Conservation (phyloP, 2,888 invertebrate genomes). For the Coelogynopora nodosa region DNA sequence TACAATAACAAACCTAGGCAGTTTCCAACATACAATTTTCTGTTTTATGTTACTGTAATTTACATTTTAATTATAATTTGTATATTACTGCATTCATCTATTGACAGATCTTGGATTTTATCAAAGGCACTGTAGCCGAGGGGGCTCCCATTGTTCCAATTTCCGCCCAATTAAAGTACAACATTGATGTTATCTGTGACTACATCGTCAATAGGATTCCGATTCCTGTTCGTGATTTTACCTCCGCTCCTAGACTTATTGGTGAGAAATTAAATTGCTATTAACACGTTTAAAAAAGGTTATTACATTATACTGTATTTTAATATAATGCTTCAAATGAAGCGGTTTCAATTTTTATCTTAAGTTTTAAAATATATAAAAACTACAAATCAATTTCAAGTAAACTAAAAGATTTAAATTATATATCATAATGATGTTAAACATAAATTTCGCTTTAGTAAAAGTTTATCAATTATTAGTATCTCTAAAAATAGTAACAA, state of each 20-base stretch:
- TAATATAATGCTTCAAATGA: too few relatives aligned
- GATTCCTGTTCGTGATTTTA: conserved; percentile 88
- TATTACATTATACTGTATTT: too few relatives aligned
- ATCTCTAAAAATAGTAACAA: too few relatives aligned
- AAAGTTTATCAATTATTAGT: too few relatives aligned
- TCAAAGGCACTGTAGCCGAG: conserved; percentile 84
- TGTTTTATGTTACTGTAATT: conserved; percentile 46
- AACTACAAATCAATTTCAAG: too few relatives aligned
- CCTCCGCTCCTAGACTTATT: conserved; percentile 87
- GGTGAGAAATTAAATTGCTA: conserved; percentile 52
- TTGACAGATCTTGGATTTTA: conserved; percentile 43
- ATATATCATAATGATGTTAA: neutral
- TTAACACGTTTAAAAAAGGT: too few relatives aligned
- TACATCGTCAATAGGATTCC: conserved; percentile 98
- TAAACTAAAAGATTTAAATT: too few relatives aligned
- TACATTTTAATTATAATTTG: neutral
- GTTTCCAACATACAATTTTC: too few relatives aligned
- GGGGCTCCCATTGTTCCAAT: conserved; percentile 97
- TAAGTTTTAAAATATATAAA: too few relatives aligned
- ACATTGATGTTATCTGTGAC: conserved; percentile 96
- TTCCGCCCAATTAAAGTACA: conserved; percentile 96
- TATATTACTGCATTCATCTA: neutral
- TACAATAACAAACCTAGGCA: too few relatives aligned
- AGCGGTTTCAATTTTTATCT: too few relatives aligned
- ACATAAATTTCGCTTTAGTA: neutral